Evolutionary conservation across 1,140 invertebrate species (phyloP), one percentile per base, ranked within the genome.

Genomic region (Oryctes rhinoceros): DNA sequence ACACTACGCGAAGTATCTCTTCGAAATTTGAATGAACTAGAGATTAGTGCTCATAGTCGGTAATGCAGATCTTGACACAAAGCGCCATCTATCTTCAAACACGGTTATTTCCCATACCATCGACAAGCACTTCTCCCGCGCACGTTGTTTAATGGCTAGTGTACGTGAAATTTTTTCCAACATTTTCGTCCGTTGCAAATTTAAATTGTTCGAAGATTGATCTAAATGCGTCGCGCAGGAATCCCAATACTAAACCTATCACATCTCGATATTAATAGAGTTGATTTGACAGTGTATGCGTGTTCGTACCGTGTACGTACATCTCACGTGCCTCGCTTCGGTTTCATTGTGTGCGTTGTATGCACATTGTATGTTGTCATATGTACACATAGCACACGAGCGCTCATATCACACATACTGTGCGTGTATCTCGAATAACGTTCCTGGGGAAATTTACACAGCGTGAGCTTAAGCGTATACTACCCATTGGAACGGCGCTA

Each of bases 401-500:
- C 13, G 53, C 15, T 59, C 37, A 71, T 20, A 18, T 18, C 20
- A 62, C 37, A 71, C 65, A 71, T 71, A 71, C 35, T 35, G 65
- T 71, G 35, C 11, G 35, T 71, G 65, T 71, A 71, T 71, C 20
- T 71, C 53, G 65, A 37, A 37, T 71, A 67, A 71, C 65, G 75
- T 47, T 76, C 75, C 39, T 76, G 47, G 75, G 75, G 75, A 76
- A 76, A 37, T 76, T 76, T 76, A 76, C 37, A 47, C 75, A 49
- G 37, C 75, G 75, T 49, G 37, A 37, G 75, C 39, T 76, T 76
- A 76, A 15, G 75, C 75, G 20, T 76, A 76, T 48, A 37, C 65
- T 71, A 76, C 13, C 75, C 75, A 76, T 49, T 49, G 75, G 75
- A 39, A 78, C 47, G 77, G 77, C 49, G 47, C 49, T 78, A 78